These are phyloP conservation scores for Penaeus indicus DNA, from an alignment of 1,140 invertebrate species.

Conservation along the genomic window DNA sequence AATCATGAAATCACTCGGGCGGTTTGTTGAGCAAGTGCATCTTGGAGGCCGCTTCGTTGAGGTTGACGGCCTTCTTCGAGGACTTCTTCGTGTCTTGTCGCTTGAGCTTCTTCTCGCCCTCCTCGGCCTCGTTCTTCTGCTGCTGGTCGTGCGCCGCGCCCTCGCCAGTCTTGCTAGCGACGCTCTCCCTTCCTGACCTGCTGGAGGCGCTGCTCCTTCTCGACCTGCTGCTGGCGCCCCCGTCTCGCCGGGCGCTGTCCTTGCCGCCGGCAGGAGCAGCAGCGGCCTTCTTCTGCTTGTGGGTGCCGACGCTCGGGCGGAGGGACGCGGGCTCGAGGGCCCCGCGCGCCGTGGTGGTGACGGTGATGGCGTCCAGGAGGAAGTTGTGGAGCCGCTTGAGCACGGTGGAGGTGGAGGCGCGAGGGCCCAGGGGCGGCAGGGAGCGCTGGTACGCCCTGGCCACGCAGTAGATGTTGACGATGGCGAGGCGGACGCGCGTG, in stretches of 20 bases:
- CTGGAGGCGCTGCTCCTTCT: too few relatives aligned
- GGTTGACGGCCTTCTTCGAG: too few relatives aligned
- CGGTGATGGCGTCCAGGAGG: constrained; percentile 56
- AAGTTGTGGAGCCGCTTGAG: constrained; percentile 57
- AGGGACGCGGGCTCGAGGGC: constrained; percentile 52
- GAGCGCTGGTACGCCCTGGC: constrained; percentile 57
- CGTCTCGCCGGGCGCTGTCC: neutral
- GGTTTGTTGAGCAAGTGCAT: too few relatives aligned
- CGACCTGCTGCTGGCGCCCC: too few relatives aligned
- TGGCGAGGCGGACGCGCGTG: constrained; percentile 52
- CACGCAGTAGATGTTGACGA: constrained; percentile 62
- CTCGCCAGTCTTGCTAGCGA: too few relatives aligned
- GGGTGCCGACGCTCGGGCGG: constrained; percentile 44
- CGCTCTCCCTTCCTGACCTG: too few relatives aligned
- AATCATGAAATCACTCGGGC: too few relatives aligned
- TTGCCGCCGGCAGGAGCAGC: neutral
- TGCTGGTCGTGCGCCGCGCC: too few relatives aligned
- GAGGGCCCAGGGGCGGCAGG: constrained; percentile 48
- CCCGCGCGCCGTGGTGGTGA: constrained; percentile 37
- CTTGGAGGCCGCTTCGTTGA: too few relatives aligned
- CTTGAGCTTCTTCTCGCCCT: too few relatives aligned
- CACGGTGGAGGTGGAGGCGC: constrained; percentile 36
- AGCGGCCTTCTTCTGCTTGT: neutral
- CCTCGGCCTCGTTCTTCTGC: too few relatives aligned
- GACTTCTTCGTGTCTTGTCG: too few relatives aligned